These are phyloP conservation scores for Cassiopea xamachana DNA, from an alignment of 30 jellyfish, hydroid and myxozoan genomes.

Conservation along the genomic window DNA sequence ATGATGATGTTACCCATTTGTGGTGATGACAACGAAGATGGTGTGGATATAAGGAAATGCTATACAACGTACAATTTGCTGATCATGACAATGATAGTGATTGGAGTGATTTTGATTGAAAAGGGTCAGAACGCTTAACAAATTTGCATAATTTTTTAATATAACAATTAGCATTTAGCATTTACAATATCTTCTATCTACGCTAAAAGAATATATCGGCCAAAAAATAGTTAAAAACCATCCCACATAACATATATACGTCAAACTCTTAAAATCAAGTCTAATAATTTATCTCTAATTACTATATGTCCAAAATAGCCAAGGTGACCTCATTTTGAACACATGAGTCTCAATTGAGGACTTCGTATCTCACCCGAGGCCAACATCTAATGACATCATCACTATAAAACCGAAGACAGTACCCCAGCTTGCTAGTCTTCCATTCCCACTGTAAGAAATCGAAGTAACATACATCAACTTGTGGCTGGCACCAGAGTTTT, in stretches of 20 bases:
- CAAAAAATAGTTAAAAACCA: background rate
- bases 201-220: background rate
- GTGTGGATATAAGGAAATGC: too few species aligned
- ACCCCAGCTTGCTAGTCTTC: constrained; percentile 96
- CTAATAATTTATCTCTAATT: background rate
- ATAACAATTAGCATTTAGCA: too few species aligned
- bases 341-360: background rate
- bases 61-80: too few species aligned
- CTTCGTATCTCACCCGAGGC: constrained; percentile 69
- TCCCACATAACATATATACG: background rate
- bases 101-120: too few species aligned
- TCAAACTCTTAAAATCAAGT: background rate
- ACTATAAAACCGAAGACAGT: constrained; percentile 91
- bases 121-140: too few species aligned
- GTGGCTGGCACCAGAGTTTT: too few species aligned
- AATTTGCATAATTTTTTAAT: too few species aligned
- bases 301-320: background rate
- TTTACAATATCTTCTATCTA: too few species aligned
- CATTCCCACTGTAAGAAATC: constrained; percentile 86
- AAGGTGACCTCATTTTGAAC: background rate
- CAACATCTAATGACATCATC: constrained; percentile 97
- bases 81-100: too few species aligned
- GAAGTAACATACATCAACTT: too few species aligned
- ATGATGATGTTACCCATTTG: too few species aligned
- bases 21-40: too few species aligned